Percentiles rank a stretch among this genome's conserved stretches.
Evolutionary conservation across 2,888 invertebrate species (phyloP).

Genomic region (Drosophila flavopinicola): DNA sequence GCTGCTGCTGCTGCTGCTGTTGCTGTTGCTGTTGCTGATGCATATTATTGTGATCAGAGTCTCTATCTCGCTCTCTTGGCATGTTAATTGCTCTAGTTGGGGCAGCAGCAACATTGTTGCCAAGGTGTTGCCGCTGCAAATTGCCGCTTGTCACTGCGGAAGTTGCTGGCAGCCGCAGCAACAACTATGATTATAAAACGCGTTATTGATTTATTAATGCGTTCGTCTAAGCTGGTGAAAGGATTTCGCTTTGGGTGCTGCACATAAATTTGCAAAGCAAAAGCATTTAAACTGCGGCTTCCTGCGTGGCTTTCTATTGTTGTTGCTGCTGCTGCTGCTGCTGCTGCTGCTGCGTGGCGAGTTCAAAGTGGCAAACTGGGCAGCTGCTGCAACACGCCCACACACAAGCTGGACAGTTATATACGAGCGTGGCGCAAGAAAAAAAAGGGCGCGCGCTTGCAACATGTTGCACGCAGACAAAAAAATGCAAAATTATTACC

Average conservation of each 20-base stretch:
- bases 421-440: slow-evolving; percentile 33
- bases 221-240: slow-evolving; percentile 69
- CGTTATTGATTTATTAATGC: slow-evolving; percentile 75
- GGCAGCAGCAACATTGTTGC: slow-evolving; percentile 67
- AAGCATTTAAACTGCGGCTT: slow-evolving; percentile 66
- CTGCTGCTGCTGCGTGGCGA: slow-evolving; percentile 35
- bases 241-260: slow-evolving; percentile 73
- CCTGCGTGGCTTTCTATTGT: slow-evolving; percentile 69
- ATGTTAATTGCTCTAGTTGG: slow-evolving; percentile 60
- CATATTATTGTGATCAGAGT: slow-evolving; percentile 35
- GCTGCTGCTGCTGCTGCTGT: slow-evolving; percentile 58
- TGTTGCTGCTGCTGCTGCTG: slow-evolving; percentile 8
- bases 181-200: slow-evolving; percentile 72
- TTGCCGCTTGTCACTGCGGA: slow-evolving; percentile 76
- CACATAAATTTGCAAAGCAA: slow-evolving; percentile 70
- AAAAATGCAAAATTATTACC: slow-evolving; percentile 62
- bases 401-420: slow-evolving; percentile 45
- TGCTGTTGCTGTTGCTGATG: slow-evolving; percentile 38
- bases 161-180: slow-evolving; percentile 44
- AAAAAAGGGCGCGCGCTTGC: slow-evolving; percentile 61
- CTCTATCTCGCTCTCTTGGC: slow-evolving; percentile 28
- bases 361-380: slow-evolving; percentile 59
- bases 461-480: slow-evolving; percentile 47
- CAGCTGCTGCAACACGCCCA: slow-evolving; percentile 41
- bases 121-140: slow-evolving; percentile 63